Base-by-base conservation (phyloP, 1,140 invertebrate genomes). In the Drosophila suzukii region DNA sequence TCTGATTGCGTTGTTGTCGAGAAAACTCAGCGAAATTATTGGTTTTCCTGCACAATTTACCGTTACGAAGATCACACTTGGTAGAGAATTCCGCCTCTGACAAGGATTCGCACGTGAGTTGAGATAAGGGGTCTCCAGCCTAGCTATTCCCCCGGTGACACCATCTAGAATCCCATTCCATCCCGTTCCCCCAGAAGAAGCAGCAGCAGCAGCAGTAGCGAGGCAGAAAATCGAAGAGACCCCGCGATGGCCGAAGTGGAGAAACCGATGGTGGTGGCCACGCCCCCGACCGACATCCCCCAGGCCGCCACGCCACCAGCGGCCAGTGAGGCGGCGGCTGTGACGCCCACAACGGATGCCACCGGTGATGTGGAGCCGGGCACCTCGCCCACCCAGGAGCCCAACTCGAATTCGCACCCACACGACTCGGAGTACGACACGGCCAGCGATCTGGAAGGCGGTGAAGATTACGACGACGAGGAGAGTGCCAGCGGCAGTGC, bases 391-490 rank as follows among this genome's bases (percentile, higher is more conserved):
- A 90, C 85, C 51, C 85, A 90, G 61, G 89, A 92, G 24, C 81
- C 75, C 46, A 68, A 34, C 38, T 63, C 60, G 4, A 92, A 91
- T 53, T 92, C 91, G 4, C 91, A 92, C 80, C 91, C 86, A 3
- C 91, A 92, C 56, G 91, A 92, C 66, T 92, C 91, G 0, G 91
- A 92, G 58, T 92, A 92, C 54, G 91, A 92, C 56, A 92, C 91
- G 11, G 91, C 91, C 51, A 92, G 91, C 34, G 91, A 92, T 49
- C 43, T 91, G 4, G 91, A 92, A 51, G 91, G 91, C n/a, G 94
- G 93, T 85, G 93, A 75, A 90, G 92, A 61, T 81, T 93, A 93
- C 15, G 89, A 92, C 30, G 79, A 92, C 30, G 62, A 65, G 38
- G 63, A 67, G 32, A 73, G 73, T 39, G 74, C 46, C 6, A 81